Evolutionary conservation across 2,797 vertebrate genomes (phyloP).

Genomic region (Alectoris magna): DNA sequence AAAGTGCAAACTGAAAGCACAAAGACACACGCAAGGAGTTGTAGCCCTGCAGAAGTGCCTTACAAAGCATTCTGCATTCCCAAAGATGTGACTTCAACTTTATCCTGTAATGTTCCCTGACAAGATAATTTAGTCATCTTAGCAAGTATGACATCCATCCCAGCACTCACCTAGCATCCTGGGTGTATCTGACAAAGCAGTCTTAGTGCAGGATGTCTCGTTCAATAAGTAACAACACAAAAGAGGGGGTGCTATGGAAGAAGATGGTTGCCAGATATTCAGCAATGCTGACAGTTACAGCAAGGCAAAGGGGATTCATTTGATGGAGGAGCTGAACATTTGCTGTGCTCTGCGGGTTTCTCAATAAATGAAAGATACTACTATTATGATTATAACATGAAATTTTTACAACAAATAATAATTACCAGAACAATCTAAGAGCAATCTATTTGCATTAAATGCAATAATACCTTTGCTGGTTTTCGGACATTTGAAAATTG

Average conservation of each 20-base stretch:
- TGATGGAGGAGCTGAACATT: background rate
- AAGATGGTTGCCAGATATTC: background rate
- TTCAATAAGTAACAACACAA: background rate
- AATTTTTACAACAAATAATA: background rate
- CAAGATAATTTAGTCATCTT: constrained; percentile 10
- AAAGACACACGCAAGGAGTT: background rate
- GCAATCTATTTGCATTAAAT: background rate
- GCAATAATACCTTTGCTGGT: background rate
- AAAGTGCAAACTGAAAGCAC: background rate
- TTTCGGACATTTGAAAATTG: background rate
- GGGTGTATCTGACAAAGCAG: background rate
- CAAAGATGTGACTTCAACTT: background rate
- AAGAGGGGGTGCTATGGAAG: background rate
- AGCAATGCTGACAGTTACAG: background rate
- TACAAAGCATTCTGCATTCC: background rate
- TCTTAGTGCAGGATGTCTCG: background rate
- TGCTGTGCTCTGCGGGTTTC: background rate
- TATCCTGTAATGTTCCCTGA: background rate
- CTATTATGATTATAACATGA: background rate
- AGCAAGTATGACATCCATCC: background rate
- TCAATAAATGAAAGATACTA: background rate
- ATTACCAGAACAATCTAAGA: background rate
- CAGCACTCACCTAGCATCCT: background rate
- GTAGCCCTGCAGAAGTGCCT: background rate
- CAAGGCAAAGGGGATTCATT: background rate